phyloP scores from a whole-genome alignment of 1,140 invertebrate species.

The Himalopsyche phryganea region DNA sequence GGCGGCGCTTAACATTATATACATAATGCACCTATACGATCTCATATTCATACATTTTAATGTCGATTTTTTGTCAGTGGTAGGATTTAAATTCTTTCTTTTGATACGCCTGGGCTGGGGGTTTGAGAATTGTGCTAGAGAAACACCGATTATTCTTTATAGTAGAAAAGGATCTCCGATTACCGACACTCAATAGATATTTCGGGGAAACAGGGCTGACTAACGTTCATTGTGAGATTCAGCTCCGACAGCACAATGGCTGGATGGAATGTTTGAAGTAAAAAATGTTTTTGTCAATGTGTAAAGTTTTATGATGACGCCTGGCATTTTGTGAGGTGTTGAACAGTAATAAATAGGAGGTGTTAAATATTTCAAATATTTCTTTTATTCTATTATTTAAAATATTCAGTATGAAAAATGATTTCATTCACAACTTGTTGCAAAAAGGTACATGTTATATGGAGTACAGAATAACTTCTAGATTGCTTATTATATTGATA shows the following conservation, averaged over 20 bases:
- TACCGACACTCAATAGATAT: conserved; percentile 21
- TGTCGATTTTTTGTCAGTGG: conserved; percentile 24
- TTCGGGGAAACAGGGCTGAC: conserved; percentile 29
- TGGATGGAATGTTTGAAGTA: conserved; percentile 14
- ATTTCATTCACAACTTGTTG: too few relatives aligned
- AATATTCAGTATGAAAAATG: too few relatives aligned
- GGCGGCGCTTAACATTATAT: conserved; percentile 29
- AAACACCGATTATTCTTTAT: conserved; percentile 15
- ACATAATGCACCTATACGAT: conserved; percentile 10
- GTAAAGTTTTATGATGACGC: conserved; percentile 19
- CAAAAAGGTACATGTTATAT: too few relatives aligned
- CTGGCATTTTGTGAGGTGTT: conserved; percentile 16
- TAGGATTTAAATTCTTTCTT: conserved; percentile 32
- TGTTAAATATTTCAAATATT: neutral
- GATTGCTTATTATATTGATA: too few relatives aligned
- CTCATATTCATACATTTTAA: conserved; percentile 29
- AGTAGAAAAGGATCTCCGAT: conserved; percentile 28
- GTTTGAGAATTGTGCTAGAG: conserved; percentile 10
- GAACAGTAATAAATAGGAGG: conserved; percentile 18
- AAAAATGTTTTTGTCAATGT: conserved; percentile 17
- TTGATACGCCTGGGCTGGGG: conserved; percentile 25
- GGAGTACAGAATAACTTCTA: too few relatives aligned
- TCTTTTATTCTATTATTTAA: too few relatives aligned
- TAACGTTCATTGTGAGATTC: conserved; percentile 27
- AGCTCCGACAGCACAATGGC: conserved; percentile 23